Evolutionary conservation across 2,888 invertebrate species (phyloP), one percentile per base, ranked within the genome.

Genomic region (Deilephila elpenor): DNA sequence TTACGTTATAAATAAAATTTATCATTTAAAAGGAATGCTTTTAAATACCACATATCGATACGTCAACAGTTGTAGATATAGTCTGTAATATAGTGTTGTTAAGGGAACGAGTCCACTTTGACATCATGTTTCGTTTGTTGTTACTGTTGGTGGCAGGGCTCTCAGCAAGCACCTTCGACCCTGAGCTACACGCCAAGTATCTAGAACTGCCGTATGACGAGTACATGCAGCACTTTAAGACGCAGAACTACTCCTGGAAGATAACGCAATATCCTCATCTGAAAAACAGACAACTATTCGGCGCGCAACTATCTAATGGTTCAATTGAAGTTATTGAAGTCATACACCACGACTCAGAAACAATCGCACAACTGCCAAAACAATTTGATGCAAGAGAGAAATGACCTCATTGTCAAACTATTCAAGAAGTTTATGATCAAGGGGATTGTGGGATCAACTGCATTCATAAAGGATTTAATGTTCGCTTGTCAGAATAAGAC

Each of bases 381-480:
- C 44, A 67, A 25, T 67, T 67, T 17, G 67, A 67, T 25, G 51
- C 67, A 2, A 44, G 67, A 67, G 8, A 67, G 1, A 67, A 67
- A 51, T 67, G 67, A 51, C 20, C 67, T 6, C 5, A 67, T 29
- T 67, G 67, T 67, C 44, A 25, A 5, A 67, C 51, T 17, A 67
- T 67, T 2, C 17, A 17, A 14, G 67, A 67, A 25, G 20, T 67
- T 14, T 70, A 75, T 7, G 0, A 75, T 51, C 80, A 80, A 75
- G 74, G 74, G 0, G 0, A 0, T 0, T 80, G 79, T 7, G 72
- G 71, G 20, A 2, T 44, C 44, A 37, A 3, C 4, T 80, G 80
- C 29, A 80, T 80, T 5, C 79, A 77, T 29, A 80, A 74, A 71
- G 29, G 61, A 17, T 44, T 67, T 6, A 67, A 25, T 11, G 67